These are phyloP conservation scores for Gerosis bhagava DNA, from an alignment of 2,888 invertebrate genomes.

Conservation along the genomic window DNA sequence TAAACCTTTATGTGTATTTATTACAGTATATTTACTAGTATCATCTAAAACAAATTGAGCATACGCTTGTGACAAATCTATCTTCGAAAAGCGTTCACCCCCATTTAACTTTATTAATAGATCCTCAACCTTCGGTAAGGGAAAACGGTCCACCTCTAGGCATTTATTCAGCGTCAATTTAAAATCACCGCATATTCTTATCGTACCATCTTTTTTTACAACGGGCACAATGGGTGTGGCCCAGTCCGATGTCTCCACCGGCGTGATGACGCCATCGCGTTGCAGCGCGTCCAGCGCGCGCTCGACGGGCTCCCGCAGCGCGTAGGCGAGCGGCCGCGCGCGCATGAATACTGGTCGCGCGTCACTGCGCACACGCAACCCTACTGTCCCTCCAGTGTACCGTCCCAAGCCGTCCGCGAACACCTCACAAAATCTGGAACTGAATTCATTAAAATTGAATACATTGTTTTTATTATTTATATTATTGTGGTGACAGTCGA, in stretches of 20 bases:
- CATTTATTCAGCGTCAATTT: slow-evolving; percentile 31
- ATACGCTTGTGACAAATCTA: slow-evolving; percentile 23
- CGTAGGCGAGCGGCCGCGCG: slow-evolving; percentile 31
- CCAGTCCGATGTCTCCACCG: slow-evolving; percentile 25
- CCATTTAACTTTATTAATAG: slow-evolving; percentile 20
- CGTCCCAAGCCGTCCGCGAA: slow-evolving; percentile 35
- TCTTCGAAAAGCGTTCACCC: slow-evolving; percentile 12
- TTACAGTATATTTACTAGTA: slow-evolving; percentile 25
- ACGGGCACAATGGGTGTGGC: slow-evolving; percentile 30
- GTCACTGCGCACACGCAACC: background rate
- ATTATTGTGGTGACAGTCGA: background rate
- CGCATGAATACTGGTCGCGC: slow-evolving; percentile 10
- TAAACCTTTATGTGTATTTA: slow-evolving; percentile 34
- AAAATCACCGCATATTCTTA: slow-evolving; percentile 29
- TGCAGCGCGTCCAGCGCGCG: slow-evolving; percentile 27
- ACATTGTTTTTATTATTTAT: too few species aligned
- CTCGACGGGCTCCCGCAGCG: slow-evolving; percentile 34
- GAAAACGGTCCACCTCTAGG: slow-evolving; percentile 29
- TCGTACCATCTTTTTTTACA: slow-evolving; percentile 28
- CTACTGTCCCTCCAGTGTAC: slow-evolving; percentile 6
- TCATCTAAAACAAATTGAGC: slow-evolving; percentile 28
- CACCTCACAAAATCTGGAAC: slow-evolving; percentile 35
- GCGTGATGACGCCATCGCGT: slow-evolving; percentile 18
- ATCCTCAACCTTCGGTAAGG: slow-evolving; percentile 26
- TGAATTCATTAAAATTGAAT: background rate